Percentiles rank a stretch among this genome's conserved stretches.
Conservation (phyloP, 2,113 vertebrate species). For the Chinchilla lanigera region DNA sequence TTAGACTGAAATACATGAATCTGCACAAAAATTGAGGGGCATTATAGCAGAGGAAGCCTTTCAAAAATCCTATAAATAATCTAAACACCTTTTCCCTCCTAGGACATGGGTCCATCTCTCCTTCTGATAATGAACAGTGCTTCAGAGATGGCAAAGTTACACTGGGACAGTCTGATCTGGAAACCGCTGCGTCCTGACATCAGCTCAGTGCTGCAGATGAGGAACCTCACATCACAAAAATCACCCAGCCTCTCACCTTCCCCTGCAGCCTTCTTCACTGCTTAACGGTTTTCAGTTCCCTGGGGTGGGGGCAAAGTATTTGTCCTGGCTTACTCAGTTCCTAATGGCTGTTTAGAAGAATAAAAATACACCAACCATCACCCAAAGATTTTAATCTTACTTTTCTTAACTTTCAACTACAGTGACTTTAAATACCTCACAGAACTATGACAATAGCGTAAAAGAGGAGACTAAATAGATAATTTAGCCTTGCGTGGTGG, state of each 20-base stretch:
- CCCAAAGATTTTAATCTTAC: neutral
- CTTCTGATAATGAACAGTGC: neutral
- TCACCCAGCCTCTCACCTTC: neutral
- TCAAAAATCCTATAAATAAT: neutral
- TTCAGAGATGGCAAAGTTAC: neutral
- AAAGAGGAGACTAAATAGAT: neutral
- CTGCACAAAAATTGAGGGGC: neutral
- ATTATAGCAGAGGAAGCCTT: neutral
- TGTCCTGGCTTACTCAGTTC: neutral
- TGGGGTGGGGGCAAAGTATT: neutral
- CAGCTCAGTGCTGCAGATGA: neutral
- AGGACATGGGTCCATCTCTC: neutral
- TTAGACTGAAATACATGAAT: neutral
- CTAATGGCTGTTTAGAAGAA: conserved; percentile 18
- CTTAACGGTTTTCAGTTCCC: neutral
- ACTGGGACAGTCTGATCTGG: neutral
- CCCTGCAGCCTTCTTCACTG: neutral
- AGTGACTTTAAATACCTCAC: neutral
- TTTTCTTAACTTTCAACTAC: neutral
- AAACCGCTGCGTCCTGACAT: neutral
- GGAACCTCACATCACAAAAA: neutral
- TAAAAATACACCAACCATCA: conserved; percentile 33
- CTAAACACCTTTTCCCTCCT: neutral
- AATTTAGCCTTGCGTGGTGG: neutral
- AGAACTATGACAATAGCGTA: neutral